These are phyloP conservation scores for Eupristina koningsbergeri DNA, from an alignment of 1,140 invertebrate genomes.

Conservation along the genomic window DNA sequence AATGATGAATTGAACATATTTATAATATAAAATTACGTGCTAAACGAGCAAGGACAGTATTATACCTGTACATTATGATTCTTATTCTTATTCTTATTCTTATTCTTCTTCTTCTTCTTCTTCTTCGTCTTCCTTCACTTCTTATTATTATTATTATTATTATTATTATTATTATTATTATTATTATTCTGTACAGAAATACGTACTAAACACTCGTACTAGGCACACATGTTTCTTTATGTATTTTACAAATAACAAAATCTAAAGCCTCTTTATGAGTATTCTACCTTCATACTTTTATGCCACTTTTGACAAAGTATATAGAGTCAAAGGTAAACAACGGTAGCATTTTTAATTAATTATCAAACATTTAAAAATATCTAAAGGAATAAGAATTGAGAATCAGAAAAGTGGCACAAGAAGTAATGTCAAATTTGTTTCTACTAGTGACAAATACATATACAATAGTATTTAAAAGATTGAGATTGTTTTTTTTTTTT, in stretches of 20 bases:
- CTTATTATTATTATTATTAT: too few relatives aligned
- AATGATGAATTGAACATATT: conserved; percentile 56
- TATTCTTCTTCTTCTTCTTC: too few relatives aligned
- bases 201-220: conserved; percentile 19
- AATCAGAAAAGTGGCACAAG: conserved; percentile 50
- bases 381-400: not conserved
- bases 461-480: conserved; percentile 13
- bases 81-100: too few relatives aligned
- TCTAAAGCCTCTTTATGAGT: conserved; percentile 30
- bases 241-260: conserved; percentile 35
- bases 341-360: conserved; percentile 5
- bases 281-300: conserved; percentile 5
- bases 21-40: conserved; percentile 58
- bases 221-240: conserved; percentile 30
- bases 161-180: too few relatives aligned
- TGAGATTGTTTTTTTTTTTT: too few relatives aligned
- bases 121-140: too few relatives aligned
- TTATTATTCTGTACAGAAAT: not conserved
- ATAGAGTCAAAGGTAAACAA: not conserved
- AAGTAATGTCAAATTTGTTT: conserved; percentile 43
- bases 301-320: conserved; percentile 1
- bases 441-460: conserved; percentile 50
- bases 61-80: conserved; percentile 34
- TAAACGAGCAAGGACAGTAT: conserved; percentile 51
- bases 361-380: not conserved